Evolutionary conservation across 1,140 invertebrate species (phyloP), one percentile per base, ranked within the genome.

Genomic region (Drosophila albomicans): DNA sequence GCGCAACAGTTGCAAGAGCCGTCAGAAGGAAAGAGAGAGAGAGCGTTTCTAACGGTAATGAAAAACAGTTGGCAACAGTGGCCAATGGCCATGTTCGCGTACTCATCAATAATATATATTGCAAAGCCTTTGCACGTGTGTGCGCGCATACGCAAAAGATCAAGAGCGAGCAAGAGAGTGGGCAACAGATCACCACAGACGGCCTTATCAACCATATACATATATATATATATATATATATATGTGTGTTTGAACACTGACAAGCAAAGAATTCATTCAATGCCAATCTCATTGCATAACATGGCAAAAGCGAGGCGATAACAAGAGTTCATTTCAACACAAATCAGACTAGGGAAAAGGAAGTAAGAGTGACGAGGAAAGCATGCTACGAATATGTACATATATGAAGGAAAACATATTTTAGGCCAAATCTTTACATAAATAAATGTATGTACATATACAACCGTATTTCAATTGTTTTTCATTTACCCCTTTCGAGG

Each of bases 401-500:
- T 13, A 30, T 25, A 30, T 25, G 45, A 41, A 56, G 16, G 51
- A 68, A 54, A 45, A 61, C 48, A 32, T 28, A 41, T 68, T 67
- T 86, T 78, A 62, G 52, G 16, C 63, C 41, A 62, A 78, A 66
- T 61, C 5, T 7, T 6, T 7, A 66, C 32, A 43, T 38, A 57
- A 4, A 68, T 57, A 28, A 46, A 30, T 41, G 10, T 11, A 61
- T 28, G 16, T 45, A 54, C 43, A 68, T 67, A 78, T 75, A 43
- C 49, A 58, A 41, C 56, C 25, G 28, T 41, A 59, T 13, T 43
- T 64, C 64, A 88, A 82, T 86, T 87, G 86, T 91, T 90, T 90
- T 90, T 90, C 86, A 90, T 90, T 90, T 91, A 79, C 76, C 86
- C 86, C 86, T 71, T 91, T 90, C 88, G 87, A 90, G 86, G 86